Evolutionary conservation across 2,888 invertebrate species (phyloP).

Genomic region (Cremastinae sp.): DNA sequence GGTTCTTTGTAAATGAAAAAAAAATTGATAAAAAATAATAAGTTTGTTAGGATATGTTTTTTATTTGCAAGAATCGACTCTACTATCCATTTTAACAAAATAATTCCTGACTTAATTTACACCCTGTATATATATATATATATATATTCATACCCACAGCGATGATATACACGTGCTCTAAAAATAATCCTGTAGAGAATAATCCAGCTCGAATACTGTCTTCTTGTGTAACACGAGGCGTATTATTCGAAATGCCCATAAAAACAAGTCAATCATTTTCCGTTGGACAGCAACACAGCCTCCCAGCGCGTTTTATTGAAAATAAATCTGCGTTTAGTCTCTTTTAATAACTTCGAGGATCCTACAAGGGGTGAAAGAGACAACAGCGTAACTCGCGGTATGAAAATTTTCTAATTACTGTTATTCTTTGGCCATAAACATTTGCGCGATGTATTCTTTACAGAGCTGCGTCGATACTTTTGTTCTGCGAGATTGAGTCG

Average conservation of each 20-base stretch:
- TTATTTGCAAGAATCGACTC: background rate
- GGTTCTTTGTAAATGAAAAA: too few species aligned
- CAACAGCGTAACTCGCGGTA: background rate
- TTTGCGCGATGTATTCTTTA: constrained; percentile 22
- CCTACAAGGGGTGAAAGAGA: background rate
- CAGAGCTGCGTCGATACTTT: background rate
- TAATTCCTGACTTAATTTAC: too few species aligned
- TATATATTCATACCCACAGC: too few species aligned
- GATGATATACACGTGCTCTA: too few species aligned
- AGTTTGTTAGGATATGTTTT: too few species aligned
- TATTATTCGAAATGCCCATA: background rate
- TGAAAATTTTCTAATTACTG: constrained; percentile 6
- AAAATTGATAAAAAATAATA: too few species aligned
- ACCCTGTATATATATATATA: too few species aligned
- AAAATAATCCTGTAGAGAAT: too few species aligned
- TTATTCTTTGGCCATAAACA: background rate
- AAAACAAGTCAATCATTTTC: too few species aligned
- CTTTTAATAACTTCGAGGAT: background rate
- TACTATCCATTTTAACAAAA: background rate
- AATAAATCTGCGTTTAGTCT: constrained; percentile 1
- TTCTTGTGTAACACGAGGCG: background rate
- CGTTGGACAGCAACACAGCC: too few species aligned
- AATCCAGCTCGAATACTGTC: background rate
- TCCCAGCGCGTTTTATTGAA: constrained; percentile 5
- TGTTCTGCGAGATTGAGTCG: constrained; percentile 11